These are phyloP conservation scores for Leptothorax acervorum DNA, from an alignment of 2,888 invertebrate genomes.

Conservation along the genomic window DNA sequence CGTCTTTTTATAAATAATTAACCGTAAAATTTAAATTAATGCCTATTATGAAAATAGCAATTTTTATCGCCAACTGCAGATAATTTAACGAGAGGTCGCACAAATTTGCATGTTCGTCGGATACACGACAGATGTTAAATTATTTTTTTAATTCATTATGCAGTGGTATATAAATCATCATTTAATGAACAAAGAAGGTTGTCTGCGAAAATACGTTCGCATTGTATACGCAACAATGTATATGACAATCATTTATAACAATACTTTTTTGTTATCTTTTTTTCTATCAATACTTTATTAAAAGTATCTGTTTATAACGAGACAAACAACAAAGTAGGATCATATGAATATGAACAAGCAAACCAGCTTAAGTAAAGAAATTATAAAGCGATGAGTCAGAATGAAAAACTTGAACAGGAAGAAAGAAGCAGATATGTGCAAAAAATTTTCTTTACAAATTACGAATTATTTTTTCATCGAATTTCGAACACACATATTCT, in stretches of 20 bases:
- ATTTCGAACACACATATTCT: background rate
- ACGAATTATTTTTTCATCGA: background rate
- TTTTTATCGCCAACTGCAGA: background rate
- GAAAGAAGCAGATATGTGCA: background rate
- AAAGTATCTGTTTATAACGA: background rate
- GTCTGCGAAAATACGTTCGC: constrained; percentile 1
- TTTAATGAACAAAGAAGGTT: constrained; percentile 3
- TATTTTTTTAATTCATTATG: background rate
- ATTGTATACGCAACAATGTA: constrained; percentile 7
- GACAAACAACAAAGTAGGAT: background rate
- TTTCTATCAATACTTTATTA: background rate
- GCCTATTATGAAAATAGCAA: background rate
- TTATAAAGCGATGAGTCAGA: background rate
- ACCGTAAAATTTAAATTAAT: background rate
- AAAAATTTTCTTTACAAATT: background rate
- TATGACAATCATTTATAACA: constrained; percentile 8
- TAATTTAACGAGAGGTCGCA: background rate
- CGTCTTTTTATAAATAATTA: background rate
- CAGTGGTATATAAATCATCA: constrained; percentile 19
- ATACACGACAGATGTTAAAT: background rate
- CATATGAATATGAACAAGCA: background rate
- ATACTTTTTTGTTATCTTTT: background rate
- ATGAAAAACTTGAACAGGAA: background rate
- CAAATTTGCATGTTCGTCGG: background rate
- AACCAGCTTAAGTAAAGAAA: background rate